phyloP scores from a whole-genome alignment of 2,797 vertebrate species.

The Enoplosus armatus region DNA sequence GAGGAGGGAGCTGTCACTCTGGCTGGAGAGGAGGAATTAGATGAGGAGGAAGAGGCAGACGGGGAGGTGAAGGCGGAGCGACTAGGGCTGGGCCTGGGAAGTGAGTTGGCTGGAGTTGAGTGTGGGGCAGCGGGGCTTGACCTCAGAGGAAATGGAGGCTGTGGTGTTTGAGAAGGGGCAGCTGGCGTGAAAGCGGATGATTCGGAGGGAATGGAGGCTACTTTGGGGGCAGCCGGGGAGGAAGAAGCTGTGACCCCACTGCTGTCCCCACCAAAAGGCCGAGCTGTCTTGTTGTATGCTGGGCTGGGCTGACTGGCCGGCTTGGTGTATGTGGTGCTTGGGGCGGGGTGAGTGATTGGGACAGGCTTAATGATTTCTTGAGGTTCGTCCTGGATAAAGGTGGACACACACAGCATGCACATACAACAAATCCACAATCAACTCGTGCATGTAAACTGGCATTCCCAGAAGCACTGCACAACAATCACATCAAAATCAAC shows the following conservation, averaged over 20 bases:
- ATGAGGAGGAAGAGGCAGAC: conserved; percentile 83
- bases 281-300: conserved; percentile 96
- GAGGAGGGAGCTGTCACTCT: conserved; percentile 85
- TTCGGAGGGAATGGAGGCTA: conserved; percentile 95
- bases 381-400: conserved; percentile 88
- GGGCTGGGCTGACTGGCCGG: conserved; percentile 76
- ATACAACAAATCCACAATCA: conserved; percentile 65
- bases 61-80: conserved; percentile 79
- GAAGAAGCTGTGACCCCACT: conserved; percentile 47
- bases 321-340: conserved; percentile 86
- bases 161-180: conserved; percentile 81
- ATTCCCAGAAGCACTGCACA: conserved; percentile 48
- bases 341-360: conserved; percentile 89
- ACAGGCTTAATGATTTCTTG: conserved; percentile 97
- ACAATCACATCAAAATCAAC: conserved; percentile 22
- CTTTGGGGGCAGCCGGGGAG: conserved; percentile 81
- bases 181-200: conserved; percentile 96
- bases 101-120: conserved; percentile 65
- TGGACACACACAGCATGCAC: conserved; percentile 80
- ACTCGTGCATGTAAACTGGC: conserved; percentile 60
- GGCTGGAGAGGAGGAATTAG: conserved; percentile 83
- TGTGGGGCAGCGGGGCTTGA: conserved; percentile 84
- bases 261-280: conserved; percentile 90
- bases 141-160: conserved; percentile 89
- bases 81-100: conserved; percentile 65